phyloP scores from a whole-genome alignment of 2,113 vertebrate species.

The Nerophis ophidion region DNA sequence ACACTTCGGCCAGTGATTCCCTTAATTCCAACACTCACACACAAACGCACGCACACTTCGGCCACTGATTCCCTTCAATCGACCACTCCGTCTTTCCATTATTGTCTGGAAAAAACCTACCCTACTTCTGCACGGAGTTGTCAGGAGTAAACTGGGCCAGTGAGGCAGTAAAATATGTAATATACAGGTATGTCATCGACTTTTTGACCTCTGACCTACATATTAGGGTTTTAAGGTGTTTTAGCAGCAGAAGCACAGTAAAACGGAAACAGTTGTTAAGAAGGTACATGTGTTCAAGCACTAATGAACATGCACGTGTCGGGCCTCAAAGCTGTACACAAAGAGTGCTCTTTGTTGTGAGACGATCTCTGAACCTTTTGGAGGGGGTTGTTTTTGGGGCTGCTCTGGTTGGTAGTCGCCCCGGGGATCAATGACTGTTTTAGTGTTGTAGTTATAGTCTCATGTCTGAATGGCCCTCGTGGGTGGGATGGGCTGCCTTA shows the following conservation, averaged over 20 bases:
- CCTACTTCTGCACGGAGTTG: constrained; percentile 3
- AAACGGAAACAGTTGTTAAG: constrained; percentile 38
- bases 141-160: constrained; percentile 25
- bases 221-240: constrained; percentile 34
- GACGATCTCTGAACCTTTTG: background rate
- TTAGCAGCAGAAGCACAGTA: constrained; percentile 31
- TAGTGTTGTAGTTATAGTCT: too few relatives aligned
- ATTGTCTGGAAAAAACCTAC: constrained; percentile 4
- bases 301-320: constrained; percentile 33
- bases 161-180: constrained; percentile 25
- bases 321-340: constrained; percentile 11
- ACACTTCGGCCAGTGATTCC: background rate
- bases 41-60: background rate
- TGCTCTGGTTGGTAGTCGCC: too few relatives aligned
- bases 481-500: too few relatives aligned
- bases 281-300: constrained; percentile 49
- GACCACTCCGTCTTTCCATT: background rate
- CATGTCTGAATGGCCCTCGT: too few relatives aligned
- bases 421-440: too few relatives aligned
- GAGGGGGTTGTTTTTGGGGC: background rate
- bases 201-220: constrained; percentile 54
- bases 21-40: background rate
- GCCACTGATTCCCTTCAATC: too few relatives aligned
- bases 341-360: background rate
- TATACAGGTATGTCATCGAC: constrained; percentile 29